Conservation (phyloP, 2,888 invertebrate genomes). For the Congeria kusceri region DNA sequence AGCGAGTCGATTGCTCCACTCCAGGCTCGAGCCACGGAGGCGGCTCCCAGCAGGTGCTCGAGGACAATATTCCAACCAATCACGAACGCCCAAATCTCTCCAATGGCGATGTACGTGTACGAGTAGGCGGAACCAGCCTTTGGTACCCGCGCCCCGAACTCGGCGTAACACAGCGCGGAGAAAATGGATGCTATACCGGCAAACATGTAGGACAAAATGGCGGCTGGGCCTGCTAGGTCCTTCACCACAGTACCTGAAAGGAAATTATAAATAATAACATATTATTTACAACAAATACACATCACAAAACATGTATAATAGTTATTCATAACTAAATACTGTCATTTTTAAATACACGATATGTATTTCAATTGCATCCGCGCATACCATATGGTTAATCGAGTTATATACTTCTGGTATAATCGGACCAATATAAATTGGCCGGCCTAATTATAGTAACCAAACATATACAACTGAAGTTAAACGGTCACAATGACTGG, state of each 20-base stretch:
- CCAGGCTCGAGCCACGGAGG: conserved; percentile 88
- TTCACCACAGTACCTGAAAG: conserved; percentile 87
- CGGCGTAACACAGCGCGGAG: conserved; percentile 86
- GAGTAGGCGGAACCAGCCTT: conserved; percentile 92
- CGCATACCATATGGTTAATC: no score
- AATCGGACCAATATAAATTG: no score
- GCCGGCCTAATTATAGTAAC: no score
- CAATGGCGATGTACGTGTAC: conserved; percentile 96
- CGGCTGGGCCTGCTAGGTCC: conserved; percentile 83
- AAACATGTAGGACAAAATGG: conserved; percentile 90
- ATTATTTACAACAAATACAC: no score
- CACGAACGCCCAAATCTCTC: conserved; percentile 94
- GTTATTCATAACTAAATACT: no score
- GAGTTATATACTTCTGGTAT: no score
- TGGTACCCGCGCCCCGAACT: conserved; percentile 83
- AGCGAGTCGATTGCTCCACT: conserved; percentile 86
- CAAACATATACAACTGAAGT: no score
- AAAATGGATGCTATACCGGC: conserved; percentile 83
- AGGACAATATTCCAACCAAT: conserved; percentile 95
- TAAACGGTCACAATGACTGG: no score
- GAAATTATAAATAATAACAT: no score
- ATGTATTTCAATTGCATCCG: no score
- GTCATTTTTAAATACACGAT: no score
- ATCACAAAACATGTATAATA: no score
- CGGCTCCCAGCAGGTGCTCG: conserved; percentile 85